Evolutionary conservation across 2,113 vertebrate genomes (phyloP).

Genomic region (Dasyornis broadbenti): DNA sequence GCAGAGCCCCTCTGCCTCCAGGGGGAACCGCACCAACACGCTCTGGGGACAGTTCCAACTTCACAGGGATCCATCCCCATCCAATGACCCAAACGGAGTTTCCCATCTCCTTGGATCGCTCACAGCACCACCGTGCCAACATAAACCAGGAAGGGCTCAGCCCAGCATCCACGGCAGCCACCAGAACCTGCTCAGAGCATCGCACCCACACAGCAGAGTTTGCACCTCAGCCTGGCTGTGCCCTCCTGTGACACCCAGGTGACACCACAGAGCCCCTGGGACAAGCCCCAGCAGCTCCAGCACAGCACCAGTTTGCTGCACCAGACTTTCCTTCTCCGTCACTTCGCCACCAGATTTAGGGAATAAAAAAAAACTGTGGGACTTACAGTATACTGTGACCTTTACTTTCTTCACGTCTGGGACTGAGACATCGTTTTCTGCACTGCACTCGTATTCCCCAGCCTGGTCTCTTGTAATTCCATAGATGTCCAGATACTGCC

Average conservation of each 20-base stretch:
- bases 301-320: neutral
- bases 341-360: fast-evolving
- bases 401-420: conserved; percentile 92
- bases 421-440: conserved; percentile 91
- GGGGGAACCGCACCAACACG: fast-evolving
- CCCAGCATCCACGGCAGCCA: neutral
- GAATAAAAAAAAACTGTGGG: neutral
- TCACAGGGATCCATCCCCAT: fast-evolving
- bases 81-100: fast-evolving
- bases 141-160: neutral
- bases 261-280: neutral
- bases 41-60: fast-evolving
- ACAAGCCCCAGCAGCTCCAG: neutral
- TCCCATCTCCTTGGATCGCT: fast-evolving
- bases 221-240: neutral
- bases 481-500: conserved; percentile 96
- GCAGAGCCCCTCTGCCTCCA: no score
- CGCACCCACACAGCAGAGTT: neutral
- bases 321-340: neutral
- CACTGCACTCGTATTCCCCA: conserved; percentile 94
- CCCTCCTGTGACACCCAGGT: neutral
- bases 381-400: conserved; percentile 98
- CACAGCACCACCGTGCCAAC: fast-evolving
- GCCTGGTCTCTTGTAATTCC: conserved; percentile 93
- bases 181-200: neutral